These are phyloP conservation scores for Eupeodes luniger DNA, from an alignment of 2,888 invertebrate species.

Conservation along the genomic window DNA sequence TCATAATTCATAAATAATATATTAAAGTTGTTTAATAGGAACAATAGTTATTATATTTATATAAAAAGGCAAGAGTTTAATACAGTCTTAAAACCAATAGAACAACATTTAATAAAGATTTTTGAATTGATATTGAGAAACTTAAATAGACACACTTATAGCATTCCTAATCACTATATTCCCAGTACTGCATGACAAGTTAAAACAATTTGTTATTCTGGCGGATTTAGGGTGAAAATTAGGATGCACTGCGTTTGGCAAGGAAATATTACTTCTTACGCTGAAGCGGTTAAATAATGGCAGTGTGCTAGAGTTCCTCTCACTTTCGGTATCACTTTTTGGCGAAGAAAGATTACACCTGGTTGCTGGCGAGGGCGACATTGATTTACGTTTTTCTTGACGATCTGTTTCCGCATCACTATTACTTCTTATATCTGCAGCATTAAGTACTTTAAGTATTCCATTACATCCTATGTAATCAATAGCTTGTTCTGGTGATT, in stretches of 20 bases:
- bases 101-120: background rate
- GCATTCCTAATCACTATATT: constrained; percentile 81
- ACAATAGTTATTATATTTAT: background rate
- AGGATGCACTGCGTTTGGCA: constrained; percentile 75
- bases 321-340: constrained; percentile 49
- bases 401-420: constrained; percentile 28
- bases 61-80: constrained; percentile 18
- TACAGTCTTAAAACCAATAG: constrained; percentile 9
- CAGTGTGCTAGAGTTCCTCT: constrained; percentile 34
- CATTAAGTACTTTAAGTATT: constrained; percentile 81
- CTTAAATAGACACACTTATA: constrained; percentile 80
- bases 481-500: constrained; percentile 80
- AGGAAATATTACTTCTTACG: constrained; percentile 76
- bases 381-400: constrained; percentile 43
- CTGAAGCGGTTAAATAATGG: constrained; percentile 31
- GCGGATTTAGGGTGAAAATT: constrained; percentile 56
- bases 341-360: constrained; percentile 23
- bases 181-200: constrained; percentile 79
- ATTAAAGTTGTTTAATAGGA: background rate
- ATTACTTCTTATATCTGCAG: constrained; percentile 76
- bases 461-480: constrained; percentile 83
- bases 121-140: background rate
- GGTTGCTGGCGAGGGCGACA: constrained; percentile 1
- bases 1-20: background rate
- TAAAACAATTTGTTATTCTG: constrained; percentile 79